A percentile compares a stretch with the other conserved stretches of the same genome.
phyloP scores from a whole-genome alignment of 2,888 invertebrate genomes.

The Trachelus troglodyta region DNA sequence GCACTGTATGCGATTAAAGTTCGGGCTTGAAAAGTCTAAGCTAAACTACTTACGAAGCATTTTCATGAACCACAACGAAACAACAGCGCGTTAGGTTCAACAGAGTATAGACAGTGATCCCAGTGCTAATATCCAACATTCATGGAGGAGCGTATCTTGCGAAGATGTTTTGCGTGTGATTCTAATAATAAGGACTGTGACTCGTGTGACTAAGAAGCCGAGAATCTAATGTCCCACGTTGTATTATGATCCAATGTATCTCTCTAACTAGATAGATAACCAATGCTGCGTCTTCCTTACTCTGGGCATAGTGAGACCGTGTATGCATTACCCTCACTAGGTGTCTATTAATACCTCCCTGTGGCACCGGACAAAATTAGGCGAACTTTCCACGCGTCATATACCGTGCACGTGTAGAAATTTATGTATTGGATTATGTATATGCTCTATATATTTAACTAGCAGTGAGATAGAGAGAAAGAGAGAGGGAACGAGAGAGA shows the following conservation, averaged over 20 bases:
- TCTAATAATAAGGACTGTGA: background rate
- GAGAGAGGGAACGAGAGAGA: background rate
- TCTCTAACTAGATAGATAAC: background rate
- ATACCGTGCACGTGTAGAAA: background rate
- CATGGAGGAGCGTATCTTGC: background rate
- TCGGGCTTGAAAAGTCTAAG: background rate
- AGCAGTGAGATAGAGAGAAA: background rate
- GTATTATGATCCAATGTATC: background rate
- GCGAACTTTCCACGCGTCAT: background rate
- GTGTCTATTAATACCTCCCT: constrained; percentile 22
- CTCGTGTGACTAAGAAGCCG: background rate
- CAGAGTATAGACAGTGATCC: background rate
- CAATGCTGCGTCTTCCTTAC: constrained; percentile 1
- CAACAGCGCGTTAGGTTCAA: background rate
- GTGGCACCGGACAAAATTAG: background rate
- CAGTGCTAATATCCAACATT: background rate
- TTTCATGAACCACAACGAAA: background rate
- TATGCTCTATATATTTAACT: background rate
- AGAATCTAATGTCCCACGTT: background rate
- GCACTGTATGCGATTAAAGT: background rate
- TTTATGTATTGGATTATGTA: background rate
- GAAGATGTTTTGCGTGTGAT: background rate
- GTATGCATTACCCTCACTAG: background rate
- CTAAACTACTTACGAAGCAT: background rate
- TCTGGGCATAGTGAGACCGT: background rate